phyloP scores from a whole-genome alignment of 2,113 vertebrate genomes.

The Bombycilla garrulus region DNA sequence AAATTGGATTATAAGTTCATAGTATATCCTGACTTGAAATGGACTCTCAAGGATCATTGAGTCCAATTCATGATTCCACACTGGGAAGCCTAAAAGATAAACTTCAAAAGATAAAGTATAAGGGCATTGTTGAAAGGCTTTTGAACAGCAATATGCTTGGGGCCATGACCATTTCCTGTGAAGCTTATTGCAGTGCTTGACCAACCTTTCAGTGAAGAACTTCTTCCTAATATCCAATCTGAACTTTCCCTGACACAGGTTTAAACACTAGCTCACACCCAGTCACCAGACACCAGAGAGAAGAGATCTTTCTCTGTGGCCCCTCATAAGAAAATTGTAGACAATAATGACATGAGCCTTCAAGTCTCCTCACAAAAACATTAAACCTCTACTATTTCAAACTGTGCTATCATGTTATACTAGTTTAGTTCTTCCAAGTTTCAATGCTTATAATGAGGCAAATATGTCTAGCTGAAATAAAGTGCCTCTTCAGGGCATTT shows the following conservation, averaged over 20 bases:
- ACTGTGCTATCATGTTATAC: not conserved
- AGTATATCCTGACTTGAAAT: not conserved
- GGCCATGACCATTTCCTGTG: no score
- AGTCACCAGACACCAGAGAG: accelerated
- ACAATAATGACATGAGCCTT: no score
- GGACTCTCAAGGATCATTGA: not conserved
- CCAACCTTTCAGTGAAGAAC: not conserved
- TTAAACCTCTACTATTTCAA: not conserved
- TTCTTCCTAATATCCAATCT: not conserved
- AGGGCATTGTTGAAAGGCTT: not conserved
- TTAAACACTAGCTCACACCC: not conserved
- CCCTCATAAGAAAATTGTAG: not conserved
- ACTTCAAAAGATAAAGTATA: not conserved
- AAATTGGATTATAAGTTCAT: not conserved
- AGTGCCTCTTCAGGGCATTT: not conserved
- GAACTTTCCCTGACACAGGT: not conserved
- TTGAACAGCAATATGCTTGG: not conserved
- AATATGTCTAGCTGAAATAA: not conserved
- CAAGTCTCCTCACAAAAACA: not conserved
- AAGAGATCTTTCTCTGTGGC: not conserved
- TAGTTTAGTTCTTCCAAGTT: not conserved
- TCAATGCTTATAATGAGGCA: not conserved
- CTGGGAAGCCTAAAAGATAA: not conserved
- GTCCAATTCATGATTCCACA: not conserved
- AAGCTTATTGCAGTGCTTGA: not conserved